Evolutionary conservation across 1,140 invertebrate species (phyloP), one percentile per base, ranked within the genome.

Genomic region (Drosophila takahashii): DNA sequence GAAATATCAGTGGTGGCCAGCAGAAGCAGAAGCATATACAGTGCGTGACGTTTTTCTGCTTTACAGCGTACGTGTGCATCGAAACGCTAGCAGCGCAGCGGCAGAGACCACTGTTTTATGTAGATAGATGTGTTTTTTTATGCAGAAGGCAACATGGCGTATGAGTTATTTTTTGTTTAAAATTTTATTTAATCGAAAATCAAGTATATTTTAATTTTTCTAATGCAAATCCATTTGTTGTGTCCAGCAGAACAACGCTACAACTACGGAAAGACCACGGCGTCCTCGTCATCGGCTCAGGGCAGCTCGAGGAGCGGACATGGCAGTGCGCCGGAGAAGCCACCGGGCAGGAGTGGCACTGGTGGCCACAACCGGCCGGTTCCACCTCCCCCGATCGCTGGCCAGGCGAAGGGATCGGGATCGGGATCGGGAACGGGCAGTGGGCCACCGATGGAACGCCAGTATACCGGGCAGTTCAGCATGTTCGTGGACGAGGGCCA

Each of bases 401-500:
- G 57, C 11, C 64, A 67, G 59, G 11, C 48, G 44, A 74, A 47
- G 42, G 45, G 45, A 15, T 39, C 34, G 32, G 32, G 6, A 34
- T 34, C 32, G 34, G 34, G 9, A 44, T 42, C 41, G 41, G 16
- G 36, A n/a, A 32, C 41, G 29, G 9, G 41, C 29, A 5, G 75
- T 58, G 44, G 72, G 54, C 54, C 81, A 48, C 42, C 78, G 48
- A 29, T 79, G 47, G 79, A 87, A 32, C 83, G 86, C 56, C 84
- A 89, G 27, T 87, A 87, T 54, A 87, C 83, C 16, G 83, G 83
- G 2, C 83, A 87, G 62, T 92, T 92, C 26, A 90, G 84, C 70
- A 92, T 92, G 85, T 92, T 92, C 39, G 77, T 92, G 18, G 92
- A 92, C 73, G 92, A 92, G 72, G 77, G 87, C 41, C 84, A 91